Base-by-base conservation (phyloP, 2,888 invertebrate genomes). In the Drosophila merina region DNA sequence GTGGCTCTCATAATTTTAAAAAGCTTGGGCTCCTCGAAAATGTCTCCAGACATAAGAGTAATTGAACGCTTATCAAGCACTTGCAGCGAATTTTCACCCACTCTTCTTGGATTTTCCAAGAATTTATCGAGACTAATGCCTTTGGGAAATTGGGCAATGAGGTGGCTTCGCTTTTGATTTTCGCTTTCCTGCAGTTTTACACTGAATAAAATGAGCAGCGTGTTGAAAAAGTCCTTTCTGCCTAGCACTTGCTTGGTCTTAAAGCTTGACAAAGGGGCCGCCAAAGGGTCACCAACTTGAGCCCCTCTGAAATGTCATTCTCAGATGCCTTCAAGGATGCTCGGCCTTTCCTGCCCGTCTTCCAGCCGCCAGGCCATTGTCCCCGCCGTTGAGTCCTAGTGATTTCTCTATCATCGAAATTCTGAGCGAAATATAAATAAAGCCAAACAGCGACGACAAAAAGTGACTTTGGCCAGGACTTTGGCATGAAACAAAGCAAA, bases 401-500 rank as follows among this genome's bases (percentile, higher is more conserved):
- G 79, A 68, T 72, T 59, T 63, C 66, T 40, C 67, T 63, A 59
- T 59, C 68, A 71, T 48, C 51, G 72, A 36, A 62, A 62, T 62
- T 49, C 62, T 44, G 33, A 31, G 57, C 38, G 28, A 47, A 45
- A 38, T 44, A 55, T 20, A 52, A 40, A 60, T 47, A 62, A 57
- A 31, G 44, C 51, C 57, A 55, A 59, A 40, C 30, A 28, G 14
- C 47, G 52, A 57, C 20, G 51, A 44, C 51, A 51, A 57, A 51
- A 70, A 66, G 67, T 68, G 68, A 74, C 83, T 68, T 57, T 51
- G 47, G 36, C 59, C 54, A 38, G 47, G 67, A 47, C 74, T 40
- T 20, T 20, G 20, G 20, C 20, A 20, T 47, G 62, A 62, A 55
- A 80, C 75, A 84, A 80, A 72, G 49, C 70, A 83, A 86, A 72